Evolutionary conservation across 2,888 invertebrate species (phyloP).

Genomic region (Clunio marinus): DNA sequence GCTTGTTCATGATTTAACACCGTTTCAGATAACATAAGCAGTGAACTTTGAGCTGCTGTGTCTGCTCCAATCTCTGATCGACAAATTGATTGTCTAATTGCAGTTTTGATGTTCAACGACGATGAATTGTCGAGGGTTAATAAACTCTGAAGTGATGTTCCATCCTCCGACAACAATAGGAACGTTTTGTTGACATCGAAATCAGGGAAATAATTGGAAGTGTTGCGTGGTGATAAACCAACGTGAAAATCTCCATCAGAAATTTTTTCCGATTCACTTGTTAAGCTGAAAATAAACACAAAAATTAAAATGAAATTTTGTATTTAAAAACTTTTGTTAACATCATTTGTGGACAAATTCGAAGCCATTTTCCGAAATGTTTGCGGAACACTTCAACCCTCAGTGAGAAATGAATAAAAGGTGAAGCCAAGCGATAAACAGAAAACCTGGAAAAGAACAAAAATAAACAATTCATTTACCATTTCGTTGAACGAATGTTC

Average conservation of each 20-base stretch:
- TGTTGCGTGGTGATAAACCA: neutral
- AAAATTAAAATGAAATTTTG: neutral
- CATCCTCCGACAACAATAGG: neutral
- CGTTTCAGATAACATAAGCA: neutral
- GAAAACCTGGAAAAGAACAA: neutral
- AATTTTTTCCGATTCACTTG: neutral
- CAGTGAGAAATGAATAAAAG: neutral
- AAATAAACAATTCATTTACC: neutral
- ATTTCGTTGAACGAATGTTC: neutral
- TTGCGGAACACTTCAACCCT: conserved; percentile 24
- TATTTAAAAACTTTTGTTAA: neutral
- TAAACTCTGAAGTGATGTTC: neutral
- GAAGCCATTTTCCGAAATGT: neutral
- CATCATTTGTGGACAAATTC: neutral
- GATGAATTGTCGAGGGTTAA: neutral
- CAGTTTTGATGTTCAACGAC: neutral
- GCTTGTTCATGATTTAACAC: neutral
- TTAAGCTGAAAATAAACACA: neutral
- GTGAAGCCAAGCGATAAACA: conserved; percentile 5
- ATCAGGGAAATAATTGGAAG: neutral
- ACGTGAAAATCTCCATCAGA: neutral
- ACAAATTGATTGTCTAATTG: conserved; percentile 13
- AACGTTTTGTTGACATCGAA: neutral
- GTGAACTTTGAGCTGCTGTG: conserved; percentile 1
- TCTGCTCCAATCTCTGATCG: neutral